Evolutionary conservation across 2,888 invertebrate genomes (phyloP).

Genomic region (Polymixis lichenea): DNA sequence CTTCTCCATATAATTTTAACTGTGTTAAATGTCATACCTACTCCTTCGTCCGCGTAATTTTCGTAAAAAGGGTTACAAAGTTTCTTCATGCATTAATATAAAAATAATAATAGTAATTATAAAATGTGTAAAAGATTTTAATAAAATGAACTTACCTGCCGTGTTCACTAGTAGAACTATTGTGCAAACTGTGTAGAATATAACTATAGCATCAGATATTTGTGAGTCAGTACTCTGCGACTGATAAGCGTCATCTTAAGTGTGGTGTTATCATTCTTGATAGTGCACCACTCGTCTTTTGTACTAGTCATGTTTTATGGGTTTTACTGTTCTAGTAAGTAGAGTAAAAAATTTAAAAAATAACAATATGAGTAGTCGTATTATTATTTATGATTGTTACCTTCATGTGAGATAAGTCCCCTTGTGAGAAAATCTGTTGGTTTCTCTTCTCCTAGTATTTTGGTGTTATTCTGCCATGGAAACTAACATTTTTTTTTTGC

Average conservation of each 20-base stretch:
- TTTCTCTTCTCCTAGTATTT: neutral
- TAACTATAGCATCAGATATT: constrained; percentile 61
- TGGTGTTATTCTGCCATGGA: neutral
- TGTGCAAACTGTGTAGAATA: constrained; percentile 57
- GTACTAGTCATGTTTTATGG: constrained; percentile 27
- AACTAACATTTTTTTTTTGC: neutral
- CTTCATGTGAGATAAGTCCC: neutral
- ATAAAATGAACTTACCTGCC: constrained; percentile 73
- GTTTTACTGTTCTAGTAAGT: neutral
- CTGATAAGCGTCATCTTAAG: constrained; percentile 85
- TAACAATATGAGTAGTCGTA: neutral
- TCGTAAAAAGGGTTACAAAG: too few species aligned
- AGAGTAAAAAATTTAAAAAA: neutral
- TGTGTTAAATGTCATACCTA: too few species aligned
- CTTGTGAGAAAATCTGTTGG: neutral
- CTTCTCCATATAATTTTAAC: too few species aligned
- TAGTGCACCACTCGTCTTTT: constrained; percentile 57
- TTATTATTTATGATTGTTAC: neutral
- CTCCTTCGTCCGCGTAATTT: too few species aligned
- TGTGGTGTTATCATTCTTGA: constrained; percentile 76
- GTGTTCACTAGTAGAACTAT: constrained; percentile 71
- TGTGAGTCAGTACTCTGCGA: constrained; percentile 63
- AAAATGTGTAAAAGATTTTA: neutral
- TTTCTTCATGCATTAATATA: too few species aligned
- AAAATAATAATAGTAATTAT: neutral